Base-by-base conservation (phyloP, 2,888 invertebrate species). In the Lissocephala sabroskyi region DNA sequence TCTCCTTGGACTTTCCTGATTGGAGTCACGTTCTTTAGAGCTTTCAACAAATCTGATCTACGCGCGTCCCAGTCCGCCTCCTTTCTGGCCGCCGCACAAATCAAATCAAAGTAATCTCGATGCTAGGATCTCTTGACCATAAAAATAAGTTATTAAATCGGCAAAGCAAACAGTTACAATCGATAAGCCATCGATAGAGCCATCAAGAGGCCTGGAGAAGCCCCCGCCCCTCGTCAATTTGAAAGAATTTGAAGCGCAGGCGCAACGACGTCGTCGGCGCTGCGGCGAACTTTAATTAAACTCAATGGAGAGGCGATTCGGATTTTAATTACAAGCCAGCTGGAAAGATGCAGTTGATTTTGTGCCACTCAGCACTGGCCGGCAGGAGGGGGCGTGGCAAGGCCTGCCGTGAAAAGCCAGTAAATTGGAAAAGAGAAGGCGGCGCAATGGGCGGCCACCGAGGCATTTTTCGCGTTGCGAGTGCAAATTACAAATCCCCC, bases 401-500 rank as follows among this genome's bases (percentile, higher is more conserved):
- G 43, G 43, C 43, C 33, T 43, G 32, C 14, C 23, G 33, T n/a
- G n/a, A n/a, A n/a, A n/a, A n/a, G n/a, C n/a, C n/a, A n/a, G n/a
- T n/a, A n/a, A n/a, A n/a, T n/a, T n/a, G n/a, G n/a, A n/a, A n/a
- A n/a, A n/a, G n/a, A n/a, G n/a, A n/a, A n/a, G n/a, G n/a, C n/a
- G n/a, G n/a, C n/a, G n/a, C n/a, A n/a, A n/a, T n/a, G n/a, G n/a
- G n/a, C n/a, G n/a, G n/a, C n/a, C n/a, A n/a, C n/a, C n/a, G n/a
- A 67, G 61, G 57, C 52, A 74, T 73, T 74, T 67, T 63, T 71
- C 62, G 67, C 63, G 55, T 49, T 58, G n/a, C n/a, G 52, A 61
- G 65, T 65, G 65, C 59, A 74, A 74, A 68, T 73, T 73, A 59
- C 56, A 56, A 59, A 47, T 19, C 3, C 18, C 10, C 14, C 5